Percentiles rank a stretch among this genome's conserved stretches.
Evolutionary conservation across 1,140 invertebrate genomes (phyloP).

Genomic region (roundworm (Caenorhabditis elegans)): WBcel235 BX284606.5:11036001-11036500

Average conservation of each 20-base stretch:
- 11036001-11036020: too few relatives aligned
- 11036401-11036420: constrained; percentile 24
- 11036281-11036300: neutral
- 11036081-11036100: too few relatives aligned
- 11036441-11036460: neutral
- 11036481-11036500: neutral
- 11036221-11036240: constrained; percentile 27
- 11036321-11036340: neutral
- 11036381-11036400: constrained; percentile 18
- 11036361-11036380: constrained; percentile 30
- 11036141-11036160: too few relatives aligned
- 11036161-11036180: too few relatives aligned
- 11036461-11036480: neutral
- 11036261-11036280: neutral
- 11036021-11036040: too few relatives aligned
- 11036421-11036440: neutral
- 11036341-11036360: neutral
- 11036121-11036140: too few relatives aligned
- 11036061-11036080: too few relatives aligned
- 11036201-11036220: neutral
- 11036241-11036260: neutral
- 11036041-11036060: too few relatives aligned
- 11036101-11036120: too few relatives aligned
- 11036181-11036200: too few relatives aligned
- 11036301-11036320: neutral